A percentile compares a stretch with the other conserved stretches of the same genome.
Evolutionary conservation across 2,113 vertebrate genomes (phyloP).

Genomic region (Menura novaehollandiae): DNA sequence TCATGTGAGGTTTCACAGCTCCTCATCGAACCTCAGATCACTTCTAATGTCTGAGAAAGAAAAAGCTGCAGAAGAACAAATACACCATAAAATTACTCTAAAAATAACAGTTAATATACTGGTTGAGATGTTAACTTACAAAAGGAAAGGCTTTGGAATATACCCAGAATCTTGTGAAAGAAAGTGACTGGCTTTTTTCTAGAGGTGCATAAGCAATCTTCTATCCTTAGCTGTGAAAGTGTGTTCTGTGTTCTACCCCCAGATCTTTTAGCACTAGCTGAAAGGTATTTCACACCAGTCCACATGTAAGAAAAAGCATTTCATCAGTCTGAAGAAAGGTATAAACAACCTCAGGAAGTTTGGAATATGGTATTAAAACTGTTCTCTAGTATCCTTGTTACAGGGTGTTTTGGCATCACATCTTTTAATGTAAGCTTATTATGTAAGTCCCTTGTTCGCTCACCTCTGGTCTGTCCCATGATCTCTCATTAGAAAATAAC

Average conservation of each 20-base stretch:
- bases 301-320: conserved; percentile 42
- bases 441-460: conserved; percentile 10
- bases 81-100: background rate
- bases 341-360: conserved; percentile 77
- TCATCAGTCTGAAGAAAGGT: conserved; percentile 45
- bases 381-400: conserved; percentile 36
- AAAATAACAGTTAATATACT: background rate
- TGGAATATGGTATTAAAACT: conserved; percentile 57
- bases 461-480: background rate
- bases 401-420: conserved; percentile 13
- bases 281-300: conserved; percentile 26
- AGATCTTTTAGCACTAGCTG: background rate
- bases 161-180: background rate
- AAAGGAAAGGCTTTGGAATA: background rate
- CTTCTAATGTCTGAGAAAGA: background rate
- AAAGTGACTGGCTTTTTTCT: background rate
- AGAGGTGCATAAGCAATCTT: background rate
- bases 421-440: background rate
- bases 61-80: background rate
- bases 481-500: background rate
- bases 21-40: background rate
- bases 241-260: background rate
- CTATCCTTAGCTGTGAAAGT: background rate
- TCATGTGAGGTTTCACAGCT: background rate
- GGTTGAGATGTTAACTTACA: background rate